Conservation (phyloP, 1,140 invertebrate species). For the Bombus terrestris region DNA sequence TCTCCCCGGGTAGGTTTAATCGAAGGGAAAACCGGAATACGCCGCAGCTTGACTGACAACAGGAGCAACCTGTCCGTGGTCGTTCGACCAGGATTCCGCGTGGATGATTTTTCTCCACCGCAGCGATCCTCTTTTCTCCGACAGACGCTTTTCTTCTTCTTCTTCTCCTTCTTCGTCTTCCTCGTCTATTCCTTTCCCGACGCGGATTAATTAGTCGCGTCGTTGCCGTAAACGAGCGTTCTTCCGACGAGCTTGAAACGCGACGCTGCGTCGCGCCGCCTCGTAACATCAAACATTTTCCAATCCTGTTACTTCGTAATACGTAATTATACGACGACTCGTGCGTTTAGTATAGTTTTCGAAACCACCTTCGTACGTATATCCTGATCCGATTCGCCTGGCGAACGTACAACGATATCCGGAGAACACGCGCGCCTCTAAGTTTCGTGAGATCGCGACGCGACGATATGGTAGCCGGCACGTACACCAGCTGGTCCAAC, state of each 20-base stretch:
- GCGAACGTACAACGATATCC: background rate
- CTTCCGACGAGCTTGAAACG: background rate
- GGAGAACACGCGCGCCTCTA: background rate
- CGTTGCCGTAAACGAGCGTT: background rate
- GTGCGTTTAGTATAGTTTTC: too few relatives aligned
- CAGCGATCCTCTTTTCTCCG: background rate
- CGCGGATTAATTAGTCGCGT: conserved; percentile 22
- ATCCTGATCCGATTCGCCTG: background rate
- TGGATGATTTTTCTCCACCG: background rate
- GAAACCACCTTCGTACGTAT: background rate
- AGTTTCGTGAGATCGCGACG: conserved; percentile 14
- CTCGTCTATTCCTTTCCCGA: background rate
- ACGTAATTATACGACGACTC: too few relatives aligned
- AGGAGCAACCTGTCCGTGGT: conserved; percentile 55
- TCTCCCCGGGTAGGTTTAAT: conserved; percentile 66
- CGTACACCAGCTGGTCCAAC: conserved; percentile 83
- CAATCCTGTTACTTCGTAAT: too few relatives aligned
- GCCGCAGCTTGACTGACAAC: conserved; percentile 66
- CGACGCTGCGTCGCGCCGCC: too few relatives aligned
- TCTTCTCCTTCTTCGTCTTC: background rate
- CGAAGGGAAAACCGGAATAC: conserved; percentile 71
- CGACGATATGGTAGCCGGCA: conserved; percentile 52
- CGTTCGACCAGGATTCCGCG: conserved; percentile 20
- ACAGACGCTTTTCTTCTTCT: background rate
- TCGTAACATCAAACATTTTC: too few relatives aligned